Conservation (phyloP, 2,113 vertebrate genomes). For the Turdus rufiventris region DNA sequence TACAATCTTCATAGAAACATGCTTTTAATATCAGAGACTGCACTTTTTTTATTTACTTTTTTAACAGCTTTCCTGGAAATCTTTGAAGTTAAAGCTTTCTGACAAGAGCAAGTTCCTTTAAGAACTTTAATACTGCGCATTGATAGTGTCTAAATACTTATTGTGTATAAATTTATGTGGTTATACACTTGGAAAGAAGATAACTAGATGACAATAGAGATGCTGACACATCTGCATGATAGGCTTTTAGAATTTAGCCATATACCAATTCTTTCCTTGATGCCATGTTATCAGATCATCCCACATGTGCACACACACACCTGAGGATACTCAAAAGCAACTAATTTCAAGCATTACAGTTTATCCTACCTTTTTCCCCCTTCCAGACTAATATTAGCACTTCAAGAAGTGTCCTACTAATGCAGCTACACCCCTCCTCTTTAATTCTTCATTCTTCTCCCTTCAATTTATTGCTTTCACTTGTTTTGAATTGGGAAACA, state of each 20-base stretch:
- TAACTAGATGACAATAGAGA: not conserved
- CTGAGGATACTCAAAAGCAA: not conserved
- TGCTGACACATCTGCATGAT: not conserved
- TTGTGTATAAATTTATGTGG: not conserved
- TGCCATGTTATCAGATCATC: not conserved
- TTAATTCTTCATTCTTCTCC: not conserved
- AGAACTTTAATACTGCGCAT: not conserved
- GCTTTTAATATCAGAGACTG: not conserved
- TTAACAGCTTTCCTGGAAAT: not conserved
- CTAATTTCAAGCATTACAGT: not conserved
- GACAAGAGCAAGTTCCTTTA: not conserved
- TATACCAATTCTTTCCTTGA: not conserved
- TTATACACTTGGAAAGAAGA: not conserved
- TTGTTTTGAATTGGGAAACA: conserved; percentile 25
- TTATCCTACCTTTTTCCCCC: not conserved
- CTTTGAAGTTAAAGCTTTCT: not conserved
- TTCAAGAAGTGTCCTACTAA: not conserved
- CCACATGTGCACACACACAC: not conserved
- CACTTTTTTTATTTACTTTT: not conserved
- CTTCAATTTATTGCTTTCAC: not conserved
- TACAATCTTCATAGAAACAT: not conserved
- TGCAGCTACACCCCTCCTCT: not conserved
- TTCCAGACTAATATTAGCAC: not conserved
- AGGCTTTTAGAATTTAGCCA: not conserved
- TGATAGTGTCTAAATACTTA: not conserved